A percentile compares a stretch with the other conserved stretches of the same genome.
These are phyloP conservation scores for Caenorhabditis sp. DNA, from an alignment of 2,888 invertebrate genomes.

Conservation along the genomic window DNA sequence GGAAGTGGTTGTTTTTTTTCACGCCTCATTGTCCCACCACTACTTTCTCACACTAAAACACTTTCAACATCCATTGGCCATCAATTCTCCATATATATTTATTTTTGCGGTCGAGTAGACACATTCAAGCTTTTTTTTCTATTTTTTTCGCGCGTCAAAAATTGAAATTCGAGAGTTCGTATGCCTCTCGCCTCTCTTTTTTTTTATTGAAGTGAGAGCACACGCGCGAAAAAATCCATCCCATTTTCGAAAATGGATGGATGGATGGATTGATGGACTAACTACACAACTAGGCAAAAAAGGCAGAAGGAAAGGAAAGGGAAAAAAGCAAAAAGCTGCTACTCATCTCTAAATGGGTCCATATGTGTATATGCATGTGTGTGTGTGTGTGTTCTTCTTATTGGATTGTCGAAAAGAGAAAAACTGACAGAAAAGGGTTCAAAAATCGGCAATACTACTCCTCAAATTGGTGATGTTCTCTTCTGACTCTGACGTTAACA, in stretches of 20 bases:
- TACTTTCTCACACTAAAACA: background rate
- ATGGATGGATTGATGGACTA: background rate
- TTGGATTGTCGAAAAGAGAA: background rate
- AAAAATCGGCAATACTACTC: background rate
- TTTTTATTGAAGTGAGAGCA: background rate
- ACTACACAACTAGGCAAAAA: too few relatives aligned
- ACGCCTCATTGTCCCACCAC: background rate
- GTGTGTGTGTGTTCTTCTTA: background rate
- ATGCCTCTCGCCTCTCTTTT: background rate
- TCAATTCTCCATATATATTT: background rate
- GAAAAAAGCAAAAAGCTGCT: background rate
- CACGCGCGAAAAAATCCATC: background rate
- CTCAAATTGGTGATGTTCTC: too few relatives aligned
- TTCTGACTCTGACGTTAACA: background rate
- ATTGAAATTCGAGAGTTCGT: too few relatives aligned
- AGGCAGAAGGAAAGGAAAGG: background rate
- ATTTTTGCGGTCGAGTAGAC: background rate
- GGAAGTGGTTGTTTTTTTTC: background rate
- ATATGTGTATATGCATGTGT: background rate
- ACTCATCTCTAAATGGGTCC: slow-evolving; percentile 1
- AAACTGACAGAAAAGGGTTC: background rate
- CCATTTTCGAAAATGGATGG: background rate
- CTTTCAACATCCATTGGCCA: too few relatives aligned
- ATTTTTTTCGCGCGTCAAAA: too few relatives aligned
- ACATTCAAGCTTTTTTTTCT: background rate